Evolutionary conservation across 2,888 invertebrate species (phyloP), one percentile per base, ranked within the genome.

Genomic region (Cotesia congregata): DNA sequence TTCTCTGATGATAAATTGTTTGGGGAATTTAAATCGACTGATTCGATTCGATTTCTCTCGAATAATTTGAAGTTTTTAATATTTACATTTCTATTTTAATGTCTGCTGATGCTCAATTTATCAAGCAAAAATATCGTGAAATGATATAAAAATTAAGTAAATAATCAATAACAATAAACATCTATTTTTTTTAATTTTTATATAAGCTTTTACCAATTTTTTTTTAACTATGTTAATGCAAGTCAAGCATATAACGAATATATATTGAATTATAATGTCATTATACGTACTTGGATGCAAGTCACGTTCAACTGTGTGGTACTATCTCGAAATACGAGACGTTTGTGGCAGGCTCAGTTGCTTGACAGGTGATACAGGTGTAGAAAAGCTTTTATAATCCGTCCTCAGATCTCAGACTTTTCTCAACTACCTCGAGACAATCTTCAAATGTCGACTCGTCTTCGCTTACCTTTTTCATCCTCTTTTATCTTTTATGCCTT

Each of bases 251-350:
- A 68, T 39, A 40, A 12, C 39, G 5, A 30, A 30, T 30, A 30
- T 30, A 30, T 30, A 68, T 39, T 69, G 40, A 70, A 41, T 30
- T 41, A 60, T 41, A 64, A 65, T 38, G 12, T 38, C 59, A 6
- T 40, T 39, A 50, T 76, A 73, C 67, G 70, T 75, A 80, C 77
- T 73, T 41, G 77, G 74, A 79, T 78, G 77, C 75, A 76, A 73
- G 76, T 80, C 79, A 79, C 80, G 76, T 74, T 75, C 76, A 71
- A 41, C 67, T 72, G 79, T 80, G 72, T 76, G 75, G 77, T 79
- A 76, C 78, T 74, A 76, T 74, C 67, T 70, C 75, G 39, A 75
- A 75, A 50, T 74, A 41, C 68, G 17, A 72, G 64, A 70, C 70
- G 67, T 65, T 12, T 65, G 50, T 12, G 60, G 59, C 17, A 30